A percentile compares a stretch with the other conserved stretches of the same genome.
phyloP scores from a whole-genome alignment of 2,888 invertebrate genomes.

The Ramazzottius varieornatus region DNA sequence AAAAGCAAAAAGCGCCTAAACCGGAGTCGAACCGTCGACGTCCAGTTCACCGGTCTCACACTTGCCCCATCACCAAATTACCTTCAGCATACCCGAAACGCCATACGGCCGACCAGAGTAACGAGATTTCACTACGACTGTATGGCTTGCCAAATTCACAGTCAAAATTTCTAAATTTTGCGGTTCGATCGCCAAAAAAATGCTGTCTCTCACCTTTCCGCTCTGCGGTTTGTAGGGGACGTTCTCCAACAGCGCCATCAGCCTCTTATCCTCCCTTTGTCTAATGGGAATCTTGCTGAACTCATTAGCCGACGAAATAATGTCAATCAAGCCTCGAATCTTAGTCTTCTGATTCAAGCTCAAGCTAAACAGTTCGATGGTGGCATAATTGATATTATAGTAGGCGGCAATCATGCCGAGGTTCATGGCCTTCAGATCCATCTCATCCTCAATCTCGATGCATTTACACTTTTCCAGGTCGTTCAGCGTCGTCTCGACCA shows the following conservation, averaged over 20 bases:
- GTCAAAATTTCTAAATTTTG: no score
- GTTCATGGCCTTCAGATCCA: conserved; percentile 85
- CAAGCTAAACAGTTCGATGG: conserved; percentile 88
- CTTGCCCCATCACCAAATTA: no score
- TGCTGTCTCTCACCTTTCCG: no score
- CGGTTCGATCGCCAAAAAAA: no score
- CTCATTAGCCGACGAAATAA: conserved; percentile 88
- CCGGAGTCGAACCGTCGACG: no score
- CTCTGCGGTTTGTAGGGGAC: conserved; percentile 1
- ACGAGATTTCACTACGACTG: no score
- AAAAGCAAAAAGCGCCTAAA: not conserved
- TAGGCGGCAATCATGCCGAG: conserved; percentile 99
- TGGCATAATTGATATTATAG: conserved; percentile 97
- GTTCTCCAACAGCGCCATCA: conserved; percentile 27
- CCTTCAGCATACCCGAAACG: no score
- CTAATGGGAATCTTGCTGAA: conserved; percentile 77
- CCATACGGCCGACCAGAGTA: no score
- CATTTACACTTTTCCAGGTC: conserved; percentile 29
- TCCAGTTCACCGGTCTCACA: no score
- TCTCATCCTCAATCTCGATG: conserved; percentile 86
- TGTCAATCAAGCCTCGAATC: conserved; percentile 80
- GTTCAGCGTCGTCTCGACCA: conserved; percentile 69
- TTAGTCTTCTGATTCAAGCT: conserved; percentile 91
- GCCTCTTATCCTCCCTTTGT: conserved; percentile 71
- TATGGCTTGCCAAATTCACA: no score